These are phyloP conservation scores for Pantherophis alleghaniensis DNA, from an alignment of 2,797 vertebrate species.

Conservation along the genomic window DNA sequence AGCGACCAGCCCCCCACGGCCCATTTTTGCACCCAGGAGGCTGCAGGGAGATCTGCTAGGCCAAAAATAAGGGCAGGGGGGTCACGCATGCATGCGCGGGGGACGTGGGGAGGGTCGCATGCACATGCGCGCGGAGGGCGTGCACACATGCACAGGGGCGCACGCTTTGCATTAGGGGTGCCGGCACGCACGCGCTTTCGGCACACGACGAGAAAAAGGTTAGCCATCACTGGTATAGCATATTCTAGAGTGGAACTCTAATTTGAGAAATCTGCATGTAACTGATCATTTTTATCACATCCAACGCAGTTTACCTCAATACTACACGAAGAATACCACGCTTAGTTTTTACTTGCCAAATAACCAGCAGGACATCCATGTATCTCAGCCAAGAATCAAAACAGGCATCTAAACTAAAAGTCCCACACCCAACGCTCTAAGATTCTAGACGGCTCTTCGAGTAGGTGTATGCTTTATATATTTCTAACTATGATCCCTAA, in stretches of 20 bases:
- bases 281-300: not conserved
- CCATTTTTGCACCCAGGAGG: too few relatives aligned
- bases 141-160: too few relatives aligned
- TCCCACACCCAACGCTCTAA: not conserved
- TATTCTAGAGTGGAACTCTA: not conserved
- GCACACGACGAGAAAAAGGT: too few relatives aligned
- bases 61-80: too few relatives aligned
- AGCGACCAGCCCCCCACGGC: too few relatives aligned
- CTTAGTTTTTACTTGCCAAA: not conserved
- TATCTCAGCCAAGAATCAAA: not conserved
- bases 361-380: not conserved
- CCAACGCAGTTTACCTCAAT: not conserved
- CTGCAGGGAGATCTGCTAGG: too few relatives aligned
- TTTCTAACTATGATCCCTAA: not conserved
- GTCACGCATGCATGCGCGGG: too few relatives aligned
- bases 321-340: not conserved
- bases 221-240: not conserved
- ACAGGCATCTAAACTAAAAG: not conserved
- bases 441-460: not conserved
- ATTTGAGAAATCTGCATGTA: not conserved
- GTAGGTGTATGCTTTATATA: not conserved
- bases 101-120: too few relatives aligned
- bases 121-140: fast-evolving
- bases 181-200: too few relatives aligned
- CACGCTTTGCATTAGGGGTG: too few relatives aligned